These are phyloP conservation scores for Cerastis leucographa DNA, from an alignment of 2,888 invertebrate genomes.

Conservation along the genomic window DNA sequence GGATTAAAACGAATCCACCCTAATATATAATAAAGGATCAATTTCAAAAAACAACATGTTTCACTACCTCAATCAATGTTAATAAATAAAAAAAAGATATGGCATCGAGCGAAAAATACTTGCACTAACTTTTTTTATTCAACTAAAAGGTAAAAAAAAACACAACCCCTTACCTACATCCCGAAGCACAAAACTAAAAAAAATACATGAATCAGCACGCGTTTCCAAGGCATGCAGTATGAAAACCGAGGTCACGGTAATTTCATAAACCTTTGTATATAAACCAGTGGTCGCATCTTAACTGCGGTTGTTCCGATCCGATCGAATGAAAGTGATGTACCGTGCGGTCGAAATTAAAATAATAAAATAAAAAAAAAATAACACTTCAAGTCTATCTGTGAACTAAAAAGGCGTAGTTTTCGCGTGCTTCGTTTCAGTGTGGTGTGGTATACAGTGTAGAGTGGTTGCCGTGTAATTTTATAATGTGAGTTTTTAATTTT, in stretches of 20 bases:
- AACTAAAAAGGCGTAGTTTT: constrained; percentile 49
- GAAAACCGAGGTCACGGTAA: constrained; percentile 64
- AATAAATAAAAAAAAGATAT: neutral
- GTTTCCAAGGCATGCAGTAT: constrained; percentile 44
- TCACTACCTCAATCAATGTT: neutral
- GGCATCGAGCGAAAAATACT: neutral
- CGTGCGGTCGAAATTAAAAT: constrained; percentile 32
- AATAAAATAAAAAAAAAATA: constrained; percentile 51
- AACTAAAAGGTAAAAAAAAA: neutral
- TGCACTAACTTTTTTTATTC: too few relatives aligned
- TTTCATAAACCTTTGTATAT: constrained; percentile 73
- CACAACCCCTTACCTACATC: neutral
- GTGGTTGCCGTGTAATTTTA: constrained; percentile 68
- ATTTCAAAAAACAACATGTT: neutral
- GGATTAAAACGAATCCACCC: neutral
- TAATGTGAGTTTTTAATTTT: constrained; percentile 64
- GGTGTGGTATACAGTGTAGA: constrained; percentile 70
- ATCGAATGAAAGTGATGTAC: constrained; percentile 65
- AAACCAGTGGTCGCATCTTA: constrained; percentile 60
- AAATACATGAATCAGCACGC: constrained; percentile 56
- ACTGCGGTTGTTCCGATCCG: constrained; percentile 67
- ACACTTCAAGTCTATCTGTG: constrained; percentile 42
- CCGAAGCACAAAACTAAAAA: constrained; percentile 22
- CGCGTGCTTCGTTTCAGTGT: constrained; percentile 71
- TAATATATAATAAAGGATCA: neutral